Conservation (phyloP, 2,888 invertebrate genomes). For the Drosophila borborema region DNA sequence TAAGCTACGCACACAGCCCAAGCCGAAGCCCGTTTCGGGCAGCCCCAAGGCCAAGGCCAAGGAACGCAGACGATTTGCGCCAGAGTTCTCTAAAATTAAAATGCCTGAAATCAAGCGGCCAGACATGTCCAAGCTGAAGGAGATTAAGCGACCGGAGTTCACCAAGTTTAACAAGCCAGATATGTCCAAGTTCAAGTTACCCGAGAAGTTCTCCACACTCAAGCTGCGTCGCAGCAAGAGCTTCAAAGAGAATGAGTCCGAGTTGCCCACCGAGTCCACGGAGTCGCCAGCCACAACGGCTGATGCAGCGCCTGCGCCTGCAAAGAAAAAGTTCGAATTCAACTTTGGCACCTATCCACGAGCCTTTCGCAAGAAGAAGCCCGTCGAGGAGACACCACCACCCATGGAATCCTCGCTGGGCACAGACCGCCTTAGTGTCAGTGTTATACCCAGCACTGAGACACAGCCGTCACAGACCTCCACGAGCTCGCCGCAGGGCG, state of each 20-base stretch:
- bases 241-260: constrained; percentile 82
- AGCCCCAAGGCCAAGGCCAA: constrained; percentile 83
- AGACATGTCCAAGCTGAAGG: constrained; percentile 86
- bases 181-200: constrained; percentile 88
- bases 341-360: constrained; percentile 93
- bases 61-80: constrained; percentile 83
- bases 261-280: constrained; percentile 49
- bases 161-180: constrained; percentile 87
- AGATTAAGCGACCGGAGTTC: constrained; percentile 83
- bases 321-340: constrained; percentile 88
- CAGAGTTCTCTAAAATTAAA: constrained; percentile 85
- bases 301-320: constrained; percentile 46
- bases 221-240: constrained; percentile 86
- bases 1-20: constrained; percentile 86
- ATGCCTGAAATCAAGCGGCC: constrained; percentile 85
- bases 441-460: constrained; percentile 86
- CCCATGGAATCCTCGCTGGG: constrained; percentile 74
- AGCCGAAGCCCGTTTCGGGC: constrained; percentile 75
- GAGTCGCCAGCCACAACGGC: constrained; percentile 49
- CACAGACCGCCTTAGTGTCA: constrained; percentile 80
- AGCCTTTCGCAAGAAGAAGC: constrained; percentile 86
- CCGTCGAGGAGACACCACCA: constrained; percentile 56
- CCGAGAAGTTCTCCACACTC: constrained; percentile 88
- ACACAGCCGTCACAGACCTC: constrained; percentile 89
- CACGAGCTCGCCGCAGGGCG: constrained; percentile 88